Base-by-base conservation (phyloP, 2,888 invertebrate genomes). In the Drosophila paranaensis region DNA sequence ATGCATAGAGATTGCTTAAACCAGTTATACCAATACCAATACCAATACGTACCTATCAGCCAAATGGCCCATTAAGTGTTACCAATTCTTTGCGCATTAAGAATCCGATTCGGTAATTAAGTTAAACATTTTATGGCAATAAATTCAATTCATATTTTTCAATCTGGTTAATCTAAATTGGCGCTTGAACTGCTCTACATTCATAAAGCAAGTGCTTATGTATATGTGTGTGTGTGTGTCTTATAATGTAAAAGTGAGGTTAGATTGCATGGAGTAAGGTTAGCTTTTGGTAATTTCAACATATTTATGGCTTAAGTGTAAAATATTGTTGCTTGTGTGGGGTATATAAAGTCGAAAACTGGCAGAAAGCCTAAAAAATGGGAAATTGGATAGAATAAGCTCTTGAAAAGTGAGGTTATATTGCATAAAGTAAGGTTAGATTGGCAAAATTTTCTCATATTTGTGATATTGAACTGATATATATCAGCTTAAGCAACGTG, bases 101-200 rank as follows among this genome's bases (percentile, higher is more conserved):
- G 58, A 74, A 77, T 78, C 67, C 64, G 78, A 46, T 77, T 30
- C 71, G 71, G 61, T 56, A 61, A 60, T 77, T 78, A 78, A 67
- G n/a, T 50, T 54, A 40, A 30, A 40, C 33, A 51, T 71, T 66
- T 50, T 60, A 67, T 64, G 42, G 56, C 42, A 64, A 64, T 60
- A 48, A 77, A 61, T 77, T 74, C 27, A 73, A 57, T 72, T 25
- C 42, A 30, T 48, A 53, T 27, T 39, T 62, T 33, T 61, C 42
- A 35, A 70, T 60, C 62, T 14, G n/a, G n/a, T 6, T 14, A n/a
- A 64, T 67, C 56, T 55, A 55, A 37, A 55, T 37, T 46, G 58
- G 27, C 20, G 39, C 58, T 58, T 57, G 45, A n/a, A 57, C n/a
- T 58, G 58, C 16, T 37, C 46, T 48, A 14, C 37, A 39, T 58